Base-by-base conservation (phyloP, 2,797 vertebrate genomes). In the Anguilla pacifica region DNA sequence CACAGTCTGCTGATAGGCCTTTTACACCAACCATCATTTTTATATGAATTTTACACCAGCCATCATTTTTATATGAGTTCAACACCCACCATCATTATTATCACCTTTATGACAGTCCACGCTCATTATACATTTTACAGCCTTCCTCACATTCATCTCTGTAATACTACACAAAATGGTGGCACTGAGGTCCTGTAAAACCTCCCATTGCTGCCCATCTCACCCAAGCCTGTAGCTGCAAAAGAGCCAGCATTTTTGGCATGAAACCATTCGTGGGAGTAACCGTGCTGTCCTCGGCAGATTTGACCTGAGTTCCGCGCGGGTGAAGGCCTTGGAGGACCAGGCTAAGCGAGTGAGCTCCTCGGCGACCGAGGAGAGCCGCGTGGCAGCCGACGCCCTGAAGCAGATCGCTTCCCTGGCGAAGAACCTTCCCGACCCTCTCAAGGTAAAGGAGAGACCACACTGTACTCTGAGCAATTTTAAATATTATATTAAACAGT, bases 361-460 rank as follows among this genome's bases (percentile, higher is more conserved):
- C 0, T 89, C 92, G 6, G 96, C 96, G n/a, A 59, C 0, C 74
- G 89, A 72, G 0, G 94, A 96, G 91, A 96, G 92, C 90, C 91
- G 67, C 4, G 90, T 89, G 90, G 94, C 95, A 0, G 88, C 89
- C 1, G n/a, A 84, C 72, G 92, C 94, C 85, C 89, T 96, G 87
- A 92, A 92, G 39, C 91, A 93, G 85, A 92, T 96, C 19, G 17
- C 89, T n/a, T 87, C 51, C 64, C 81, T 95, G 88, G 94, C 93
- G 89, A 85, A 17, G 25, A 91, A 85, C 15, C 35, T 96, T 86
- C 94, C 94, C 0, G 2, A 88, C 0, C 74, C 91, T 10, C 89
- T 95, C 81, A 91, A 92, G 94, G 96, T 96, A 91, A 85, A n/a
- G n/a, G 11, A 17, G 43, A 82, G 49, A 64, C 4, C 25, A n/a